Evolutionary conservation across 2,113 vertebrate genomes (phyloP), one percentile per base, ranked within the genome.

Genomic region (Cepphus grylle): DNA sequence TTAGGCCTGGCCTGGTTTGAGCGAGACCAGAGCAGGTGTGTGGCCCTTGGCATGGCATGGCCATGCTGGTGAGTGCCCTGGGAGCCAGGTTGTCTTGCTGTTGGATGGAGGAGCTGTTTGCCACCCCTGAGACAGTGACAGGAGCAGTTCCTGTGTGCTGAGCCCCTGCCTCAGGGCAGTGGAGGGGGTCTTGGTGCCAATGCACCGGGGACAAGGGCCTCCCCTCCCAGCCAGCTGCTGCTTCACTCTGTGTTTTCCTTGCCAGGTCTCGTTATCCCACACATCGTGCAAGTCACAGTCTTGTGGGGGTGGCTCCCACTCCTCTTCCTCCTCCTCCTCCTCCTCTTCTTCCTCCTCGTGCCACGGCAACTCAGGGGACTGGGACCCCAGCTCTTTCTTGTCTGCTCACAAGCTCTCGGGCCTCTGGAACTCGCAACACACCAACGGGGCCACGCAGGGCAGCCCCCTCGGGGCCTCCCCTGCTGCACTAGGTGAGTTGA

Each of bases 381-480:
- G 99, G 99, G 99, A 99, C 97, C 99, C 99, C 71, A 99, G 99
- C 98, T 99, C 99, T 30, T 99, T 99, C 98, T 98, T 99, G 97
- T 99, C 99, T 53, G 99, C 99, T 93, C 99, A 99, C 98, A 99
- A 99, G 98, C 99, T 99, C 95, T 99, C 99, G 1, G 99, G 99
- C 94, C 99, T 99, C 88, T 99, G 99, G 99, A 99, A 99, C 97
- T 99, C 99, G 0, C 98, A 98, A 83, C 99, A 99, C 98, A 98
- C 98, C 96, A 99, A 99, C 0, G 99, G 99, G 93, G 98, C 98
- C 14, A 8, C 92, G 23, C 99, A 99, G 94, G 99, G 99, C 97
- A 98, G 97, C 97, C 99, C 99, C 55, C 98, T 98, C 6, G 98
- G 98, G 86, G 98, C 98, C 65, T 96, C 98, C 80, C 94, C 99